These are phyloP conservation scores for Meandrusa payeni DNA, from an alignment of 2,888 invertebrate species.

Conservation along the genomic window DNA sequence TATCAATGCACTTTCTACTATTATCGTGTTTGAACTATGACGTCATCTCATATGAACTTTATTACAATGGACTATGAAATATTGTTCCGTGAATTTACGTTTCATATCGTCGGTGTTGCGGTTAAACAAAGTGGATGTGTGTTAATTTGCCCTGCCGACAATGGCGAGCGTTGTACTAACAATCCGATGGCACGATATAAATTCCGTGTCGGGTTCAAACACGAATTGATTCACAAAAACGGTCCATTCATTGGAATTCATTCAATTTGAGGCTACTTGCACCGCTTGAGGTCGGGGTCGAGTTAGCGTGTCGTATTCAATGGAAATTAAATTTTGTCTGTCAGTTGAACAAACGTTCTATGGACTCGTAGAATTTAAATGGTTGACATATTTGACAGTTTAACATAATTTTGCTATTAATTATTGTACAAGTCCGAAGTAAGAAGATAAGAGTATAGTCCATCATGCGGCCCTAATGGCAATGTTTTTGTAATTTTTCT, in stretches of 20 bases:
- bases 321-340: conserved; percentile 1
- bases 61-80: conserved; percentile 1
- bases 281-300: conserved; percentile 2
- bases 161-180: conserved; percentile 25
- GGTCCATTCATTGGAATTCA: conserved; percentile 20
- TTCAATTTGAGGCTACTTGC: conserved; percentile 10
- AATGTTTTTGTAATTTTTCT: too few relatives aligned
- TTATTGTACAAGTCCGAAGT: too few relatives aligned
- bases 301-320: background rate
- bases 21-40: background rate
- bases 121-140: conserved; percentile 14
- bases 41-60: conserved; percentile 3
- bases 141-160: conserved; percentile 22
- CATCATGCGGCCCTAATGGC: too few relatives aligned
- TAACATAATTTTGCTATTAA: too few relatives aligned
- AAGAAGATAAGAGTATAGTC: too few relatives aligned
- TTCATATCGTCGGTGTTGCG: background rate
- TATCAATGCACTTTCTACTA: background rate
- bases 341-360: background rate
- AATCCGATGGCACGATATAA: conserved; percentile 17
- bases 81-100: conserved; percentile 4
- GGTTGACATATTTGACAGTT: too few relatives aligned
- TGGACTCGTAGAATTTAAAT: too few relatives aligned
- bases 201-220: conserved; percentile 12
- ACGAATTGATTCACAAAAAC: conserved; percentile 13